Evolutionary conservation across 1,140 invertebrate genomes (phyloP).

Genomic region (Gyrodactylus salaris): DNA sequence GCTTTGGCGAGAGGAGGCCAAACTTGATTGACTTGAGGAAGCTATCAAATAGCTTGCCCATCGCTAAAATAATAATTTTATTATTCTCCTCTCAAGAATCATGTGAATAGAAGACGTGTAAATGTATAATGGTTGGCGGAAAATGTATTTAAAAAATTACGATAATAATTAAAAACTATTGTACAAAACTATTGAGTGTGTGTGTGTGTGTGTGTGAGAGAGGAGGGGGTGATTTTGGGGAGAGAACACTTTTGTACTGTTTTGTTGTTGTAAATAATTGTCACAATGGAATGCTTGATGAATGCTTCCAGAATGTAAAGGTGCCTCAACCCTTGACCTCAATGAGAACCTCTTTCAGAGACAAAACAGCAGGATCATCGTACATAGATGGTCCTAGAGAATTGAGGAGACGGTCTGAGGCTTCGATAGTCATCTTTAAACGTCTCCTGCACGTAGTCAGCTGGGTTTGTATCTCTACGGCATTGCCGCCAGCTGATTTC

Average conservation of each 20-base stretch:
- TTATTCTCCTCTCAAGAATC: not conserved
- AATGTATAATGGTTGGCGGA: too few relatives aligned
- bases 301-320: too few relatives aligned
- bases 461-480: not conserved
- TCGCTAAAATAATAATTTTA: not conserved
- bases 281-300: too few relatives aligned
- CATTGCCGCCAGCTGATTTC: not conserved
- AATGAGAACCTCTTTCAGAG: not conserved
- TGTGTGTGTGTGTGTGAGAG: too few relatives aligned
- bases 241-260: too few relatives aligned
- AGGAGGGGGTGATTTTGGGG: too few relatives aligned
- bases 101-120: too few relatives aligned
- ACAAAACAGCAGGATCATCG: not conserved
- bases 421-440: not conserved
- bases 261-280: too few relatives aligned
- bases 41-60: not conserved
- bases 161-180: too few relatives aligned
- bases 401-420: not conserved
- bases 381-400: not conserved
- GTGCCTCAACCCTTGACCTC: not conserved
- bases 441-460: not conserved
- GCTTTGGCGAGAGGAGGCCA: not conserved
- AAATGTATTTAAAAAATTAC: too few relatives aligned
- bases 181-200: too few relatives aligned
- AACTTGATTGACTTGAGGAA: not conserved